Evolutionary conservation across 1,140 invertebrate species (phyloP), one percentile per base, ranked within the genome.

Genomic region (Bombus confusus): DNA sequence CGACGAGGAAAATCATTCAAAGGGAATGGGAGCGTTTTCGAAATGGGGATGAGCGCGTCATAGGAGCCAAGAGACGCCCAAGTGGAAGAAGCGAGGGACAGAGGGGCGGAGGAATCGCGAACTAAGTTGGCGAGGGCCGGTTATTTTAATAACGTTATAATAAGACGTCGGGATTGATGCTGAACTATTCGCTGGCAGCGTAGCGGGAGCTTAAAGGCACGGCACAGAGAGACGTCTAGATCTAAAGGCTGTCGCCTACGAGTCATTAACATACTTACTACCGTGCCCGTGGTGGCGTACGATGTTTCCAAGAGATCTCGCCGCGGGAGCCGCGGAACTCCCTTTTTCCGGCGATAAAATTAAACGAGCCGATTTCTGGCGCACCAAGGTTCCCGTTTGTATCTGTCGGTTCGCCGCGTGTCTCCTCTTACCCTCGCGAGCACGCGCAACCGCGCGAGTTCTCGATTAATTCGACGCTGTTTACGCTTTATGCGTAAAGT

Each of bases 131-230:
- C 83, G 89, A 90, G 82, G 88, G 84, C 78, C 80, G 87, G 92
- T 94, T 94, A 94, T 94, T 94, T 94, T 94, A 93, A 95, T 95
- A 95, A 95, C 93, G 94, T 94, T 95, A 95, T 95, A 95, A 95
- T 95, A 95, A 95, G 95, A 95, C 94, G 92, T 95, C 92, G 93
- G 93, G 92, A 95, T 95, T 95, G 93, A 95, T 94, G 95, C 92
- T 94, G 87, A 94, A 95, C 94, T 95, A 95, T 95, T 94, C 91
- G 94, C 92, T 94, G 94, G 94, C 94, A 95, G 92, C 90, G 91
- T 88, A 88, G 82, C 86, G 73, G 73, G 79, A 68, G 85, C 87
- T 85, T 81, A 68, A 88, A 87, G 87, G 62, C 66, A 68, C 81
- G 71, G 69, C 62, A 74, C 81, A 71, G 57, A 87, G 90, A 92